Percentiles rank a stretch among this genome's conserved stretches.
Conservation (phyloP, 2,113 vertebrate species). For the Beaufortia kweichowensis region DNA sequence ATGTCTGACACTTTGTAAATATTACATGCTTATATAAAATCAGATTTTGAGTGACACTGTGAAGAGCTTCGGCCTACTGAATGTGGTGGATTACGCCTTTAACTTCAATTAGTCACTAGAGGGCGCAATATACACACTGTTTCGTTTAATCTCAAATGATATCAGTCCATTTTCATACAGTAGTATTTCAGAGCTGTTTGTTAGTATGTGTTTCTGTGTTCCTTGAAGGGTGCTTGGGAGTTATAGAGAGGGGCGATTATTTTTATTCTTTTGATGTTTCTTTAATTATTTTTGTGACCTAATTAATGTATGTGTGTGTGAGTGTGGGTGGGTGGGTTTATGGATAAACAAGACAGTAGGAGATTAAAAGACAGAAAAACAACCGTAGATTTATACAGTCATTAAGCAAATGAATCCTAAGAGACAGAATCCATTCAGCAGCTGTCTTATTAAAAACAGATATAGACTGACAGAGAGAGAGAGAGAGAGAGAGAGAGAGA, state of each 20-base stretch:
- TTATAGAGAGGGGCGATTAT: background rate
- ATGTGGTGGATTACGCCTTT: too few species aligned
- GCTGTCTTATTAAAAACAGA: constrained; percentile 33
- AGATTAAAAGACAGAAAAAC: constrained; percentile 32
- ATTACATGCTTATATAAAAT: too few species aligned
- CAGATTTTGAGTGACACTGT: too few species aligned
- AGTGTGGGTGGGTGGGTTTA: constrained; percentile 6
- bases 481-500: constrained; percentile 35
- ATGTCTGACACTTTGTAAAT: too few species aligned
- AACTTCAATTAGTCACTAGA: background rate
- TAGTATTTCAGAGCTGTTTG: background rate
- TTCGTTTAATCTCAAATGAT: background rate
- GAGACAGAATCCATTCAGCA: constrained; percentile 23
- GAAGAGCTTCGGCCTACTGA: too few species aligned
- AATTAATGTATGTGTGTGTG: background rate
- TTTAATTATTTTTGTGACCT: constrained; percentile 13
- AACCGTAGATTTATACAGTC: constrained; percentile 20
- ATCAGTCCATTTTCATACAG: constrained; percentile 44
- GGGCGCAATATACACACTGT: constrained; percentile 13
- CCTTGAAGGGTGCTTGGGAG: too few species aligned
- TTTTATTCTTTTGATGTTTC: constrained; percentile 2
- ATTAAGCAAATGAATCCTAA: constrained; percentile 12
- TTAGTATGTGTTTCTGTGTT: background rate
- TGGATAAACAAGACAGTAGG: constrained; percentile 1
- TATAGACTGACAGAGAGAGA: constrained; percentile 9